phyloP scores from a whole-genome alignment of 2,113 vertebrate genomes.

The Taxidea taxus region DNA sequence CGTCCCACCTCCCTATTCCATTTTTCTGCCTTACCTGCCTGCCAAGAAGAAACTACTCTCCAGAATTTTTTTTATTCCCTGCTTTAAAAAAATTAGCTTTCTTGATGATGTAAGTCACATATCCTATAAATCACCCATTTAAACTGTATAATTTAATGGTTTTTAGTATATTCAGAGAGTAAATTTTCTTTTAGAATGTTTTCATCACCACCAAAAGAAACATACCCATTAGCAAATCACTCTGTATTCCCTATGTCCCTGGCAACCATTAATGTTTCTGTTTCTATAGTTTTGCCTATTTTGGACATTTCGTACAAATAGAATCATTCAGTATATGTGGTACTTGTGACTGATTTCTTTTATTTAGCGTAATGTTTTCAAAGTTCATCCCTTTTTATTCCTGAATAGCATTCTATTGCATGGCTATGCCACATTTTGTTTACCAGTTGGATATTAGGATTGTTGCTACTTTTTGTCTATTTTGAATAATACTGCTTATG shows the following conservation, averaged over 20 bases:
- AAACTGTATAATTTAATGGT: not conserved
- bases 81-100: not conserved
- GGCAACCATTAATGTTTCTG: not conserved
- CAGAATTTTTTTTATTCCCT: not conserved
- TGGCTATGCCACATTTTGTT: not conserved
- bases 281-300: not conserved
- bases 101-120: not conserved
- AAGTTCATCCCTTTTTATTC: not conserved
- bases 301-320: not conserved
- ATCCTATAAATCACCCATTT: not conserved
- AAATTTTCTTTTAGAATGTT: not conserved
- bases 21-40: not conserved
- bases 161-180: not conserved
- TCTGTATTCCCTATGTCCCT: not conserved
- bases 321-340: not conserved
- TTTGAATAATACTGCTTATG: not conserved
- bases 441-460: not conserved
- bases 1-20: not conserved
- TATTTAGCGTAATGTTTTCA: not conserved
- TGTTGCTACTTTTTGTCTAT: not conserved
- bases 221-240: not conserved
- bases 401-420: not conserved
- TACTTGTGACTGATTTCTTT: not conserved
- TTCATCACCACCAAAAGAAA: not conserved
- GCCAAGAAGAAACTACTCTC: not conserved